These are phyloP conservation scores for Protodeltote pygarga DNA, from an alignment of 2,888 invertebrate genomes.

Conservation along the genomic window DNA sequence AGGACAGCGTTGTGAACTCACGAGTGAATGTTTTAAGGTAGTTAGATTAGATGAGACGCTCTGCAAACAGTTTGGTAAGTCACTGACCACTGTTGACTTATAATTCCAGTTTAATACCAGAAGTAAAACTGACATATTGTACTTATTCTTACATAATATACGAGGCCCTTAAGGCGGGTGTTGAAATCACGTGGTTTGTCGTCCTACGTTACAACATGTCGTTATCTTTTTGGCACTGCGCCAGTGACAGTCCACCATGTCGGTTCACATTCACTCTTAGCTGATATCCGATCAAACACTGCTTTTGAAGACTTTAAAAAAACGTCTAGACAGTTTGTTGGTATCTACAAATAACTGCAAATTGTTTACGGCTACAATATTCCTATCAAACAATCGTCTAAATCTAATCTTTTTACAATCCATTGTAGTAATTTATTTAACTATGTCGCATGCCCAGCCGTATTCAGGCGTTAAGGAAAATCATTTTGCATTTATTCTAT, in stretches of 20 bases:
- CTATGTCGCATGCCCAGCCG: slow-evolving; percentile 1
- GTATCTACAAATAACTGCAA: no score
- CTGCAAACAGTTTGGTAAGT: no score
- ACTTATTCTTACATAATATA: slow-evolving; percentile 4
- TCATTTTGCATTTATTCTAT: slow-evolving; percentile 33
- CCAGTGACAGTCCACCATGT: slow-evolving; percentile 59
- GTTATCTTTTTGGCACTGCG: slow-evolving; percentile 59
- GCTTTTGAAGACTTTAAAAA: slow-evolving; percentile 44
- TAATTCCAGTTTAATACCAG: no score
- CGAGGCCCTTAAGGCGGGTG: slow-evolving; percentile 50
- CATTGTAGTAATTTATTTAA: no score
- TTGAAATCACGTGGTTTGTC: slow-evolving; percentile 43
- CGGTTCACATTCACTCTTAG: slow-evolving; percentile 51
- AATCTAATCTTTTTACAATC: no score
- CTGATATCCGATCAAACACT: slow-evolving; percentile 53
- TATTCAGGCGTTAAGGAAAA: not conserved
- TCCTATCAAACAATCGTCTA: no score
- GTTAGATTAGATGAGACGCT: not conserved
- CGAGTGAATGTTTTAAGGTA: no score
- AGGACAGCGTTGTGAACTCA: no score
- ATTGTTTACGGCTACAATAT: no score
- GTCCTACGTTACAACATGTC: slow-evolving; percentile 67
- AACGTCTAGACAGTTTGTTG: no score
- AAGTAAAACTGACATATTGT: no score
- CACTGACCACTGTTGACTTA: no score